Evolutionary conservation across 2,888 invertebrate genomes (phyloP).

Genomic region (Xestia xanthographa): DNA sequence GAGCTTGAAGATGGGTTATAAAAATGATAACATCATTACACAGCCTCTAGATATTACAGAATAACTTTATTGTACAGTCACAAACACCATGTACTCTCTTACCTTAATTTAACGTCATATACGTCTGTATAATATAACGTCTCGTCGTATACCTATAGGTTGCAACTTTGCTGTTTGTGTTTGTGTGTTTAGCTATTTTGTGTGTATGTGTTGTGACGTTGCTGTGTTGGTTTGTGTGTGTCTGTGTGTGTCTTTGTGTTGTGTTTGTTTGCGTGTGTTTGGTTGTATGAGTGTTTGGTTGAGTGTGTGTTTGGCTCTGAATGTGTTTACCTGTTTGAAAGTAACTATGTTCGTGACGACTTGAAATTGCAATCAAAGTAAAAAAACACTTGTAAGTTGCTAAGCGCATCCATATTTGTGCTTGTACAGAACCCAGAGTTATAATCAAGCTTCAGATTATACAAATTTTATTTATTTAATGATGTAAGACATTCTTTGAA

Average conservation of each 20-base stretch:
- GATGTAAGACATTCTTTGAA: constrained; percentile 62
- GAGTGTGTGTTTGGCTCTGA: too few relatives aligned
- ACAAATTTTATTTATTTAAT: constrained; percentile 46
- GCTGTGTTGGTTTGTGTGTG: too few relatives aligned
- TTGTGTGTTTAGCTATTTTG: too few relatives aligned
- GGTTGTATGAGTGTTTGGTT: too few relatives aligned
- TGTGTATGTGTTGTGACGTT: too few relatives aligned
- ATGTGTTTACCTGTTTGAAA: neutral
- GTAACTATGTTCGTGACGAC: neutral
- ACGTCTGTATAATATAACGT: too few relatives aligned
- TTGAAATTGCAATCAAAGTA: neutral
- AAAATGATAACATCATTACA: constrained; percentile 54
- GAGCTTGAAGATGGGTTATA: constrained; percentile 37
- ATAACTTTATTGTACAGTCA: neutral
- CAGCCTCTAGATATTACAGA: neutral
- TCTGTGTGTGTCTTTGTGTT: too few relatives aligned
- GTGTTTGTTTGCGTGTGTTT: too few relatives aligned
- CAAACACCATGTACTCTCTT: neutral
- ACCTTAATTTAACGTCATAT: too few relatives aligned
- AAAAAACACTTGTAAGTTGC: neutral
- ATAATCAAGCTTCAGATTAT: constrained; percentile 17
- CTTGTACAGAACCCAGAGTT: constrained; percentile 30
- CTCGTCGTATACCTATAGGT: too few relatives aligned
- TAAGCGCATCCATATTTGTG: neutral
- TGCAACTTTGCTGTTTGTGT: too few relatives aligned